phyloP scores from a whole-genome alignment of 2,888 invertebrate species.

The Pheosia gnoma region DNA sequence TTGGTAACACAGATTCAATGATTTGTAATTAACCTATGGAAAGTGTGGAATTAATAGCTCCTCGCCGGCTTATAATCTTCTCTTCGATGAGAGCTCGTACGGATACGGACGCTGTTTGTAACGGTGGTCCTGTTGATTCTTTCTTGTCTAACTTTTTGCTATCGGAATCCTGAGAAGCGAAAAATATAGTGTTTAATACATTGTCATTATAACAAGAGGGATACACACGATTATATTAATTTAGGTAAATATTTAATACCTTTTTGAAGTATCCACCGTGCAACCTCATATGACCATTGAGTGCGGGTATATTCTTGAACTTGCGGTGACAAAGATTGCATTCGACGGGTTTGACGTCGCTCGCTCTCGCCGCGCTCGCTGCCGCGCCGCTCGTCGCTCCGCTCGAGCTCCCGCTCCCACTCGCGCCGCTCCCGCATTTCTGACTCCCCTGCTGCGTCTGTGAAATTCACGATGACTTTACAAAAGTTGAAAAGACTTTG shows the following conservation, averaged over 20 bases:
- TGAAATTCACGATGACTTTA: conserved; percentile 69
- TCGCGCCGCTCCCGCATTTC: conserved; percentile 58
- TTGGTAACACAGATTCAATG: conserved; percentile 7
- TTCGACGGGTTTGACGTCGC: conserved; percentile 94
- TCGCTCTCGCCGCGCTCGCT: conserved; percentile 62
- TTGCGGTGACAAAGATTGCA: conserved; percentile 97
- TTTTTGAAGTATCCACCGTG: conserved; percentile 99
- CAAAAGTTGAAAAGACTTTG: conserved; percentile 74
- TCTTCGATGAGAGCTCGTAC: conserved; percentile 96
- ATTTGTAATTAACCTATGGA: conserved; percentile 48
- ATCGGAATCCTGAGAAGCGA: conserved; percentile 87
- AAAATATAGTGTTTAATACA: background rate
- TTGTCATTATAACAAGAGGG: background rate
- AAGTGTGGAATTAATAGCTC: conserved; percentile 70
- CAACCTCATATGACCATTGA: conserved; percentile 98
- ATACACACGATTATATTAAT: background rate
- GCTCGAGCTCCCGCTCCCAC: conserved; percentile 55
- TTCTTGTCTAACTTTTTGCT: conserved; percentile 94
- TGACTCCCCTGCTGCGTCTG: conserved; percentile 75
- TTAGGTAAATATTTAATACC: conserved; percentile 69
- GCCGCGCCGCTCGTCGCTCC: conserved; percentile 48
- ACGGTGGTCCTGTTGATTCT: conserved; percentile 91
- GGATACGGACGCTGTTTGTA: conserved; percentile 96
- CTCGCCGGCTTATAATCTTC: conserved; percentile 95
- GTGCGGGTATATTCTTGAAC: conserved; percentile 98